These are phyloP conservation scores for Mugil cephalus DNA, from an alignment of 2,113 vertebrate genomes.

Conservation along the genomic window DNA sequence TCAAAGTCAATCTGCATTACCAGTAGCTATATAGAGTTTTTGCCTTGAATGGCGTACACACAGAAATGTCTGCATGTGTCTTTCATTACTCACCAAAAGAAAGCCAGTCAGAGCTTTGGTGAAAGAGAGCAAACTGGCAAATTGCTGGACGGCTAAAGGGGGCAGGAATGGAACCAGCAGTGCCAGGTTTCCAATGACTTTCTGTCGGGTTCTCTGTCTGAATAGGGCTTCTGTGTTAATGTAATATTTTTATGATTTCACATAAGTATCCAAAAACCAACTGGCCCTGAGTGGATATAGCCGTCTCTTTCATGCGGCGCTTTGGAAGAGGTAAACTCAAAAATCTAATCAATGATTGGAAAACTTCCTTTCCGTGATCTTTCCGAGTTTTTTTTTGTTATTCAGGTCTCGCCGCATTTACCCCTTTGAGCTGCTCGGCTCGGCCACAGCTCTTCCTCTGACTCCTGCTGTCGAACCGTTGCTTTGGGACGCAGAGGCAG, in stretches of 20 bases:
- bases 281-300: background rate
- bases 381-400: constrained; percentile 1
- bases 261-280: background rate
- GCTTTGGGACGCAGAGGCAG: constrained; percentile 22
- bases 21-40: too few species aligned
- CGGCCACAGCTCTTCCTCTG: constrained; percentile 6
- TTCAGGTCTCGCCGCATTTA: background rate
- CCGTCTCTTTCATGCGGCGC: background rate
- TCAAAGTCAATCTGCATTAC: too few species aligned
- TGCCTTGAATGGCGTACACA: too few species aligned
- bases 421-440: constrained; percentile 8
- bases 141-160: constrained; percentile 36
- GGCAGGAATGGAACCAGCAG: constrained; percentile 30
- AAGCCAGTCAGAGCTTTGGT: constrained; percentile 10
- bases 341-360: background rate
- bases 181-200: constrained; percentile 56
- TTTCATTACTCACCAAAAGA: constrained; percentile 4
- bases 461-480: constrained; percentile 11
- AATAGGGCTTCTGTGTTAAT: constrained; percentile 42
- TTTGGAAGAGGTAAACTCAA: background rate
- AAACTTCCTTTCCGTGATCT: background rate
- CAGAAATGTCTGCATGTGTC: background rate
- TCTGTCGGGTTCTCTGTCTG: constrained; percentile 5
- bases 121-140: constrained; percentile 27
- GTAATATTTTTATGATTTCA: background rate